phyloP scores from a whole-genome alignment of 2,888 invertebrate species.

The Mimumesa dahlbomi region DNA sequence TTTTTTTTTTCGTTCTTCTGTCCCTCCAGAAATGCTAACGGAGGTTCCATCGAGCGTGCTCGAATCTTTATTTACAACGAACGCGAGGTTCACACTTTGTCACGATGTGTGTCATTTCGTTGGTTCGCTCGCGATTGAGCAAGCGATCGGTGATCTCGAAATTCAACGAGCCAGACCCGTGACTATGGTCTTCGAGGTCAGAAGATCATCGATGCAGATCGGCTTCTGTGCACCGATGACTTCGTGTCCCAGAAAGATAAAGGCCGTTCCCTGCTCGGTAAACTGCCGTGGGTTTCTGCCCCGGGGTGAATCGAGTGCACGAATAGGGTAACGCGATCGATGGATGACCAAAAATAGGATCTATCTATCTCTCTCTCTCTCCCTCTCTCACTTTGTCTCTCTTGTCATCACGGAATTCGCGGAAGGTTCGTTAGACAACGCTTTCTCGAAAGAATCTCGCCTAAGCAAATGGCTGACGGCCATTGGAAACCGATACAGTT shows the following conservation, averaged over 20 bases:
- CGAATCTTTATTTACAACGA: conserved; percentile 7
- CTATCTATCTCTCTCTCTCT: too few species aligned
- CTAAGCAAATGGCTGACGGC: too few species aligned
- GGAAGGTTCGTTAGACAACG: conserved; percentile 34
- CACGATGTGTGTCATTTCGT: not conserved
- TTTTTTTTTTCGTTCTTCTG: not conserved
- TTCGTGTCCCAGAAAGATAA: conserved; percentile 69
- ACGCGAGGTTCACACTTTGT: not conserved
- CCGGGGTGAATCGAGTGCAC: conserved; percentile 59
- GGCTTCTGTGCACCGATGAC: conserved; percentile 65
- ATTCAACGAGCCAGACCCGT: conserved; percentile 44
- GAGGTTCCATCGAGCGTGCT: too few species aligned
- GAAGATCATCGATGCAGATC: conserved; percentile 67
- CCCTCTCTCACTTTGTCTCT: too few species aligned
- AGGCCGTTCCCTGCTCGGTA: conserved; percentile 61
- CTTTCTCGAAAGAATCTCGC: too few species aligned
- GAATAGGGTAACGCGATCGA: conserved; percentile 63
- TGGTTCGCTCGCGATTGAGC: conserved; percentile 1
- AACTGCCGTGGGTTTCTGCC: conserved; percentile 54
- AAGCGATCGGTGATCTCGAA: conserved; percentile 43
- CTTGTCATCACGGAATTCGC: conserved; percentile 37
- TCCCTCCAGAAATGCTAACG: not conserved
- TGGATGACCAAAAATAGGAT: conserved; percentile 64
- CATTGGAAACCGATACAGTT: too few species aligned
- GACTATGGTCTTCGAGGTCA: conserved; percentile 53